A percentile compares a stretch with the other conserved stretches of the same genome.
Conservation (phyloP, 1,140 invertebrate genomes). For the Heterodera carotae region DNA sequence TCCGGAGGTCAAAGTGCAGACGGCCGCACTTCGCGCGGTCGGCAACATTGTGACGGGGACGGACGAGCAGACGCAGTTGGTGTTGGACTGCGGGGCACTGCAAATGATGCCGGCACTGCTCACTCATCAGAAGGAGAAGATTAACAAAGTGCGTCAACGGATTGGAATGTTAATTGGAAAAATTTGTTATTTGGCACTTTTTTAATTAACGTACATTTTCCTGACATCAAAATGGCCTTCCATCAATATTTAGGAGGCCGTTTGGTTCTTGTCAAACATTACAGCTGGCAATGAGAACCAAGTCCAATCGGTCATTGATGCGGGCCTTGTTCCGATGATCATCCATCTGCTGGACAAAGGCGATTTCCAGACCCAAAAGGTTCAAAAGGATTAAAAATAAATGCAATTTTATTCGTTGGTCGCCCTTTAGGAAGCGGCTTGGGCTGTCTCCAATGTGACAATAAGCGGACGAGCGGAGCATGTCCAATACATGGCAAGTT, state of each 20-base stretch:
- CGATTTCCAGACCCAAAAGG: constrained; percentile 96
- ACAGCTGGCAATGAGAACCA: constrained; percentile 91
- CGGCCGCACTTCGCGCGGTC: constrained; percentile 89
- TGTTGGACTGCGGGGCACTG: constrained; percentile 87
- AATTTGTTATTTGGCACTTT: too few species aligned
- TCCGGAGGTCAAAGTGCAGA: constrained; percentile 93
- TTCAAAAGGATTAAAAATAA: constrained; percentile 7
- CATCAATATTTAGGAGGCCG: constrained; percentile 77
- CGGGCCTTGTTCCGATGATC: constrained; percentile 86
- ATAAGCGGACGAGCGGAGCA: constrained; percentile 92
- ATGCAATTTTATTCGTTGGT: neutral
- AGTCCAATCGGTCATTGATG: constrained; percentile 94
- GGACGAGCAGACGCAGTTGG: constrained; percentile 94
- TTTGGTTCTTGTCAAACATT: constrained; percentile 98
- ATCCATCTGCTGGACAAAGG: constrained; percentile 86
- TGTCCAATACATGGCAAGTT: constrained; percentile 76
- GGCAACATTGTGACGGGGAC: constrained; percentile 99
- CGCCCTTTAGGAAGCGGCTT: constrained; percentile 79
- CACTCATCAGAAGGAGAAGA: constrained; percentile 82
- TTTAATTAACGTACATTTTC: too few species aligned
- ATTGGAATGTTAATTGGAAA: too few species aligned
- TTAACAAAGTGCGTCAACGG: constrained; percentile 73
- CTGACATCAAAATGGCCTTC: neutral
- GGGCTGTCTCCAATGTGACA: constrained; percentile 97
- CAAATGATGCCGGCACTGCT: constrained; percentile 86